Evolutionary conservation across 2,797 vertebrate species (phyloP).

Genomic region (Atherinosoma microstoma): DNA sequence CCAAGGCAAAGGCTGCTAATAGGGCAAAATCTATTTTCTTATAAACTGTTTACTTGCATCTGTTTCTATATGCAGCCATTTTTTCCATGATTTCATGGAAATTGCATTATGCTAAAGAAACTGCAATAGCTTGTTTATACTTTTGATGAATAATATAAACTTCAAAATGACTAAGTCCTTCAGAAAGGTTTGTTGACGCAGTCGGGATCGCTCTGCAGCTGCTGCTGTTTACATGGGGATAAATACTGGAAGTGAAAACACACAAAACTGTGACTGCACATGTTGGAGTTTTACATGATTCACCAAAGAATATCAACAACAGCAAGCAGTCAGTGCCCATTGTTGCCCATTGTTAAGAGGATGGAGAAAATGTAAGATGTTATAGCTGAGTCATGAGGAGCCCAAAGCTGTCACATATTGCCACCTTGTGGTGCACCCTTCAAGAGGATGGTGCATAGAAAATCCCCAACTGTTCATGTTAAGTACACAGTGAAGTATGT

Average conservation of each 20-base stretch:
- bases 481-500: background rate
- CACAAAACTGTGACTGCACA: slow-evolving; percentile 29
- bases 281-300: slow-evolving; percentile 53
- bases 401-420: slow-evolving; percentile 47
- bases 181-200: slow-evolving; percentile 49
- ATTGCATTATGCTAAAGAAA: slow-evolving; percentile 1
- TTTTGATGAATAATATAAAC: slow-evolving; percentile 46
- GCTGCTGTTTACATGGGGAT: slow-evolving; percentile 47
- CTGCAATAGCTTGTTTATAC: slow-evolving; percentile 34
- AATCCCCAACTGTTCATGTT: background rate
- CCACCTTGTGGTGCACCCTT: slow-evolving; percentile 65
- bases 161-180: slow-evolving; percentile 18
- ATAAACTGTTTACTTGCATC: slow-evolving; percentile 21
- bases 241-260: slow-evolving; percentile 48
- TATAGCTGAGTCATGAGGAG: slow-evolving; percentile 68
- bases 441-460: background rate
- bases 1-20: background rate
- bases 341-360: slow-evolving; percentile 20
- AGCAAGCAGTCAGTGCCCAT: slow-evolving; percentile 30
- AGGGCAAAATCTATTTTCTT: background rate
- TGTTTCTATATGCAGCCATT: background rate
- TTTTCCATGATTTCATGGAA: slow-evolving; percentile 25
- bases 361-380: slow-evolving; percentile 37
- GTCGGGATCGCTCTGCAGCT: slow-evolving; percentile 47
- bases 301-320: slow-evolving; percentile 48